Evolutionary conservation across 23 tunicate genomes (phyloP).

Genomic region (Diplosoma virens): DNA sequence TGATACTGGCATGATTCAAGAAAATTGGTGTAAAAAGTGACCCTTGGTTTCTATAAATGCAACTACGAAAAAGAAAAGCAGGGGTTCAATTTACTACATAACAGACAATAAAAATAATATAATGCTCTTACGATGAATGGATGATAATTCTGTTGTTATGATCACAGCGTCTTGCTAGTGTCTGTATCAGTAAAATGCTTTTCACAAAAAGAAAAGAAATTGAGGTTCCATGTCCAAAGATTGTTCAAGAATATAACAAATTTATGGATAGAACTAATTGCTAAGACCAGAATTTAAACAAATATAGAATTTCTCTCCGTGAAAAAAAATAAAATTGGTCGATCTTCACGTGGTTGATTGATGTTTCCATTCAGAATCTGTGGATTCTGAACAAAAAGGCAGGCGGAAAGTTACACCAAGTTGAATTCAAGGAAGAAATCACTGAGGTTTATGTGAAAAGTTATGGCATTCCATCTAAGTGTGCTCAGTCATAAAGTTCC

Average conservation of each 20-base stretch:
- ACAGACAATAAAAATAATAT: constrained; percentile 12
- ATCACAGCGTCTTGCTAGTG: constrained; percentile 17
- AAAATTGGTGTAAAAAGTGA: constrained; percentile 3
- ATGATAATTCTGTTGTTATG: constrained; percentile 16
- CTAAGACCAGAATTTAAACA: constrained; percentile 1
- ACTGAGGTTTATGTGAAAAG: neutral
- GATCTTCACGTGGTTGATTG: constrained; percentile 7
- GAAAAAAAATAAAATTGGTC: constrained; percentile 16
- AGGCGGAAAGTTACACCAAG: neutral
- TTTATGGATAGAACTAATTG: constrained; percentile 3
- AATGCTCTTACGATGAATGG: constrained; percentile 7
- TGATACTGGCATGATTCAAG: neutral
- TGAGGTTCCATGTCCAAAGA: neutral
- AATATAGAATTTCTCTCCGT: neutral
- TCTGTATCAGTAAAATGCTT: neutral
- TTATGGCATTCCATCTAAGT: too few species aligned
- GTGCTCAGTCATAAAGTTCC: too few species aligned
- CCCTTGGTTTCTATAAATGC: neutral
- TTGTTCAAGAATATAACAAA: constrained; percentile 1
- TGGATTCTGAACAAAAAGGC: constrained; percentile 7
- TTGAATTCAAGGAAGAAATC: neutral
- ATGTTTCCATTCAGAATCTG: constrained; percentile 1
- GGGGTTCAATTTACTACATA: neutral
- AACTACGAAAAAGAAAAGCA: constrained; percentile 5
- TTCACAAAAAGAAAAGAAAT: neutral